Percentiles rank a stretch among this genome's conserved stretches.
These are phyloP conservation scores for Sebastiscus tertius DNA, from an alignment of 2,797 vertebrate species.

Conservation along the genomic window DNA sequence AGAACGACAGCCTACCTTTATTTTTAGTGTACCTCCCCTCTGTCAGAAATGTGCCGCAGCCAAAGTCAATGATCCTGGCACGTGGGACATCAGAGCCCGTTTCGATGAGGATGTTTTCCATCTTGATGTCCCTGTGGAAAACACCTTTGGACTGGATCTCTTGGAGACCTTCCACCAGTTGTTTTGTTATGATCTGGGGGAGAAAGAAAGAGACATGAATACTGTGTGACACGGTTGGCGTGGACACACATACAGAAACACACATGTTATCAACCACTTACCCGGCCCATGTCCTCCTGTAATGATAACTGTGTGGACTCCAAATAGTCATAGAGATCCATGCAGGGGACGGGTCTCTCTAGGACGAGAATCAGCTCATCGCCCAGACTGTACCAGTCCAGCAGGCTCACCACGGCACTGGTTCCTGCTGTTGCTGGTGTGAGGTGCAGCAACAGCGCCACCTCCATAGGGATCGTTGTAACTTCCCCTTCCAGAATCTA, in stretches of 20 bases:
- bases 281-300: not conserved
- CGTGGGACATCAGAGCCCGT: not conserved
- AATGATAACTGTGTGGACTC: too few species aligned
- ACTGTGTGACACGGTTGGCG: too few species aligned
- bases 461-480: not conserved
- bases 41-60: not conserved
- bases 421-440: too few species aligned
- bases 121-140: not conserved
- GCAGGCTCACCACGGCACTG: not conserved
- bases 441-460: not conserved
- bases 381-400: not conserved
- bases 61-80: not conserved
- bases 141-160: not conserved
- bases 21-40: not conserved
- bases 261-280: too few species aligned
- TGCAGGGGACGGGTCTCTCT: not conserved
- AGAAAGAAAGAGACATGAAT: too few species aligned
- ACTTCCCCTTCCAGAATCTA: not conserved
- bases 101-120: not conserved
- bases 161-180: not conserved
- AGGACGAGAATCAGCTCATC: not conserved
- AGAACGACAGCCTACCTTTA: not conserved
- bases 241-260: too few species aligned
- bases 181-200: not conserved
- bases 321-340: not conserved